These are phyloP conservation scores for Neolamprologus falcicula DNA, from an alignment of 2,113 vertebrate species.

Conservation along the genomic window DNA sequence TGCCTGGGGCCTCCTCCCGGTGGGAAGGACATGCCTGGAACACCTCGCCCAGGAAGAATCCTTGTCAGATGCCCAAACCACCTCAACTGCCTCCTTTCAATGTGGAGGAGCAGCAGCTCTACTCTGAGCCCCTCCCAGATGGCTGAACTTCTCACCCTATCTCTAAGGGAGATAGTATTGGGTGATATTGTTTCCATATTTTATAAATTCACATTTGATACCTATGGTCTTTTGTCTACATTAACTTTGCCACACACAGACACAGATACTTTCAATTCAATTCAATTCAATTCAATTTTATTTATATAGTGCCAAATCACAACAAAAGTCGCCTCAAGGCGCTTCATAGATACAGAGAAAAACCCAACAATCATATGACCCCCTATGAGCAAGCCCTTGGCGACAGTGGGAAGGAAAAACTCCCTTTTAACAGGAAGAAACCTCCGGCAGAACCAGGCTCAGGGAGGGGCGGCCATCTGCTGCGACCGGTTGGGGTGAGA, in stretches of 20 bases:
- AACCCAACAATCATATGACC: too few relatives aligned
- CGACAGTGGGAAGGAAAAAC: too few relatives aligned
- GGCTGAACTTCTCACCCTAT: neutral
- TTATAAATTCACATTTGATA: neutral
- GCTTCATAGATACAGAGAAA: too few relatives aligned
- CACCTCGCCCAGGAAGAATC: neutral
- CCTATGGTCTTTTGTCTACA: neutral
- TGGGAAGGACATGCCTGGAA: neutral
- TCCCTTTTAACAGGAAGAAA: too few relatives aligned
- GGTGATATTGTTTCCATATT: neutral
- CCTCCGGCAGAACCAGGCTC: too few relatives aligned
- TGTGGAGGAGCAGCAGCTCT: neutral
- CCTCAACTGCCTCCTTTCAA: neutral
- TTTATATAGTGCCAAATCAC: too few relatives aligned
- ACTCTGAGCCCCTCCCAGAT: neutral
- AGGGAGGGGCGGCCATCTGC: too few relatives aligned
- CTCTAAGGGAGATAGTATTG: neutral
- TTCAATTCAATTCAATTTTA: too few relatives aligned
- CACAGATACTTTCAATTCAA: neutral
- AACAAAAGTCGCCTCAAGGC: too few relatives aligned
- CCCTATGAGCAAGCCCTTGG: too few relatives aligned
- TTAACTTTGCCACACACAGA: neutral
- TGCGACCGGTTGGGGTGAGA: too few relatives aligned
- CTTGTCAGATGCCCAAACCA: neutral
- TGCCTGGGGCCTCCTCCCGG: neutral